Evolutionary conservation across 2,797 vertebrate species (phyloP).

Genomic region (Enteromius trimaculatus): DNA sequence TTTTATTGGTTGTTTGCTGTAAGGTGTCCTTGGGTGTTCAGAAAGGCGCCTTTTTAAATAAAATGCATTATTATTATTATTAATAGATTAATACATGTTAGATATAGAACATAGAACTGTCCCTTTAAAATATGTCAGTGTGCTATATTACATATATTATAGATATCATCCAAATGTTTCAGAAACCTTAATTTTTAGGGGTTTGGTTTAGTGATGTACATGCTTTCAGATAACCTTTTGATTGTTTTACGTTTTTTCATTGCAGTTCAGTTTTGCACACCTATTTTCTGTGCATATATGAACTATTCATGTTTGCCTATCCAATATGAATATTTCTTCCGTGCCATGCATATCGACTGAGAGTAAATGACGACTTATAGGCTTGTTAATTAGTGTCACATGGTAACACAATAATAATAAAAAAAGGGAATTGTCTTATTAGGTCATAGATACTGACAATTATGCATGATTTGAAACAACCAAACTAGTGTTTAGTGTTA

Average conservation of each 20-base stretch:
- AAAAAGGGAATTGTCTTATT: neutral
- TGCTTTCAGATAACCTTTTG: neutral
- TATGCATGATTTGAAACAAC: neutral
- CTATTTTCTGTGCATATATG: neutral
- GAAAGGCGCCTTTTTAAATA: too few relatives aligned
- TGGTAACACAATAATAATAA: neutral
- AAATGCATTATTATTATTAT: too few relatives aligned
- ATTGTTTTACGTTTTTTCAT: neutral
- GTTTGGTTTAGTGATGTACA: neutral
- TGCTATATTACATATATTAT: neutral
- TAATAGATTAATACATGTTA: neutral
- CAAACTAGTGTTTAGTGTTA: neutral
- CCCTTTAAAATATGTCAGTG: neutral
- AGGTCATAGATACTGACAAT: too few relatives aligned
- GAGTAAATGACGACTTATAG: neutral
- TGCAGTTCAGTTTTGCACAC: neutral
- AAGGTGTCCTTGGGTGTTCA: too few relatives aligned
- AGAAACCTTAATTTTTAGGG: neutral
- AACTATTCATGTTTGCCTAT: neutral
- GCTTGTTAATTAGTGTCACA: neutral
- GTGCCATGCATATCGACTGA: neutral
- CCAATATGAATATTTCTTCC: neutral
- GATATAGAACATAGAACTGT: neutral
- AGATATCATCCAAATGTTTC: neutral
- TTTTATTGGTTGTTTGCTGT: too few relatives aligned